A percentile compares a stretch with the other conserved stretches of the same genome.
These are phyloP conservation scores for Suillia variegata DNA, from an alignment of 2,888 invertebrate genomes.

Conservation along the genomic window DNA sequence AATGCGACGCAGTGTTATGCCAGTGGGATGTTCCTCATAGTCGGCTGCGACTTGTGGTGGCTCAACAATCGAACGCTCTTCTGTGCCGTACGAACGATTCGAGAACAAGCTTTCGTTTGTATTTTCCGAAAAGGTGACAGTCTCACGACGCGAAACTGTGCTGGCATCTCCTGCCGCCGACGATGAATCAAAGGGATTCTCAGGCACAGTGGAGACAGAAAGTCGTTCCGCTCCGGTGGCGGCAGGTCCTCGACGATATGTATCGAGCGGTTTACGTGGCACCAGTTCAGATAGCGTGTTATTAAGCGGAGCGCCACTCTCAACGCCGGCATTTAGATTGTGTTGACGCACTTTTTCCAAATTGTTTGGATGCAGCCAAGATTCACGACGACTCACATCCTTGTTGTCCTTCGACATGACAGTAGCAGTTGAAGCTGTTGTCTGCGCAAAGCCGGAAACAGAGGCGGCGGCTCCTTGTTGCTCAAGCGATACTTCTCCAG, in stretches of 20 bases:
- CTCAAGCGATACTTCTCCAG: constrained; percentile 35
- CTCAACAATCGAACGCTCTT: constrained; percentile 42
- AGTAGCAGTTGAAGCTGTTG: constrained; percentile 21
- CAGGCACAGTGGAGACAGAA: constrained; percentile 49
- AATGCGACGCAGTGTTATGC: constrained; percentile 74
- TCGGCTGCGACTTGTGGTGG: constrained; percentile 30
- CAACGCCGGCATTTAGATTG: constrained; percentile 39
- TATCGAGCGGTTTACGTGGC: constrained; percentile 53
- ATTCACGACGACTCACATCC: constrained; percentile 53
- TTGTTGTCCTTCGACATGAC: constrained; percentile 23
- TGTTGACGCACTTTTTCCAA: constrained; percentile 55
- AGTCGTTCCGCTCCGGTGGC: constrained; percentile 34
- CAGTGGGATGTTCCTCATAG: constrained; percentile 68
- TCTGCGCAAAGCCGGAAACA: background rate
- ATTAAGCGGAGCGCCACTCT: constrained; percentile 40
- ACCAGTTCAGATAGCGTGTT: constrained; percentile 56
- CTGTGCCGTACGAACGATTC: constrained; percentile 43
- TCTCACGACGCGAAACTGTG: constrained; percentile 39
- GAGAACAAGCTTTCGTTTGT: constrained; percentile 46
- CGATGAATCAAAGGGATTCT: constrained; percentile 54
- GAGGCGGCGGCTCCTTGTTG: constrained; percentile 13
- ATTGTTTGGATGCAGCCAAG: constrained; percentile 59
- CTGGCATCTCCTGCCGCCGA: constrained; percentile 44
- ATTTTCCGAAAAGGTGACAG: constrained; percentile 38
- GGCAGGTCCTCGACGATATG: constrained; percentile 33